Evolutionary conservation across 2,113 vertebrate genomes (phyloP), one percentile per base, ranked within the genome.

Genomic region (Silurus asotus): DNA sequence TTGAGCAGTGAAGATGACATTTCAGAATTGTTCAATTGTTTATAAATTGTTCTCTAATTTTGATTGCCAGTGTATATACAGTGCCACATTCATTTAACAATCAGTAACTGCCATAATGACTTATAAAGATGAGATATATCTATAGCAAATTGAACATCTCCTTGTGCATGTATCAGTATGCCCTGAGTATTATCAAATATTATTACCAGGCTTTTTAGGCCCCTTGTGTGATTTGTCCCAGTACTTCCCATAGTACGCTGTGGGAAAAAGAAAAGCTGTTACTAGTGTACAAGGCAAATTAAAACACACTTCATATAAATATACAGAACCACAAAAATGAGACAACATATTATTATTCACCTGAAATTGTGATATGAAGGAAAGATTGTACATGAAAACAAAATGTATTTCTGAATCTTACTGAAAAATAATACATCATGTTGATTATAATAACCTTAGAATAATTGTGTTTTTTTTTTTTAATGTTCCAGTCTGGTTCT

Each of bases 131-230:
- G 37, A 37, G 37, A 37, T 37, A 37, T 37, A 37, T 37, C 37
- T 37, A 37, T 37, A 37, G 37, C 37, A 37, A 37, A 37, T 37
- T 37, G 62, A 45, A 23, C 8, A 59, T 23, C 6, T 61, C 19
- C 17, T 23, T 62, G 28, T 61, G 37, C 10, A 20, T 49, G 11
- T 28, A 28, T 37, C 25, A 9, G 23, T 64, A 53, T 8, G 3
- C 25, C 45, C 17, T 75, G 37, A 81, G 20, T 72, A 62, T 56
- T 88, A 89, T 89, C 76, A 90, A 88, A 80, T 90, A 37, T 37
- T 37, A 37, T 95, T 95, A 95, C 94, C 94, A 87, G 87, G 25
- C 88, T 90, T 90, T 92, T 87, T 88, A 86, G 91, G 56, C 91
- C 89, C 76, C 84, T 84, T 87, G 69, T 10, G 77, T 88, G 78